A percentile compares a stretch with the other conserved stretches of the same genome.
phyloP scores from a whole-genome alignment of 2,888 invertebrate species.

The Lottia scabra region DNA sequence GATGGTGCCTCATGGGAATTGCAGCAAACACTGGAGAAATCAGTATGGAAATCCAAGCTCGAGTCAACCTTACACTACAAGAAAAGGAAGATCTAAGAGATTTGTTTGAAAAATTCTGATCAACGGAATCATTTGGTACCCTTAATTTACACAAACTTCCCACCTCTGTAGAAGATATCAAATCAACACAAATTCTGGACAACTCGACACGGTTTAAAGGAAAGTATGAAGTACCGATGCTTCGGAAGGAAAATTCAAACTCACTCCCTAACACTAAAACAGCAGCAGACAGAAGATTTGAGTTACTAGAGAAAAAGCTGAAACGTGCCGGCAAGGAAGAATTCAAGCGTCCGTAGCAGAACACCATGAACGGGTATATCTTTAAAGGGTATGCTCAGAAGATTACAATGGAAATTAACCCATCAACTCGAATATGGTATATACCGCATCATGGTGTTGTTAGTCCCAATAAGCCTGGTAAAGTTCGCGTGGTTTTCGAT shows the following conservation, averaged over 20 bases:
- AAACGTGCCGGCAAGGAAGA: not conserved
- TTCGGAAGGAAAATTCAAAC: not conserved
- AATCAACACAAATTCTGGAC: not conserved
- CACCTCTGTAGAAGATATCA: not conserved
- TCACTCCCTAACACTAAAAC: not conserved
- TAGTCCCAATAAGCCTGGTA: conserved; percentile 13
- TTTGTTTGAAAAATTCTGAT: not conserved
- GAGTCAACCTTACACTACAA: not conserved
- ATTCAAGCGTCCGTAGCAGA: not conserved
- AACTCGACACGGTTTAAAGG: not conserved
- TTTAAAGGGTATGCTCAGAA: conserved; percentile 12
- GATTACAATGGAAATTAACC: not conserved
- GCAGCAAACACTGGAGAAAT: not conserved
- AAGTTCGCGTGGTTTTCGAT: conserved; percentile 19
- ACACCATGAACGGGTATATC: conserved; percentile 4
- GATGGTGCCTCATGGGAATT: conserved; percentile 8
- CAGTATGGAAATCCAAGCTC: too few relatives aligned
- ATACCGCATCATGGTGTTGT: not conserved
- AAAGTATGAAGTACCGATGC: conserved; percentile 2
- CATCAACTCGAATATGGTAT: conserved; percentile 1
- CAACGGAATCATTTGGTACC: not conserved
- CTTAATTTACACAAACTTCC: not conserved
- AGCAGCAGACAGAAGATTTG: not conserved
- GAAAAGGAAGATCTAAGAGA: not conserved
- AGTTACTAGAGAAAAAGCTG: not conserved